These are phyloP conservation scores for Labeo catla DNA, from an alignment of 2,113 vertebrate species.

Conservation along the genomic window DNA sequence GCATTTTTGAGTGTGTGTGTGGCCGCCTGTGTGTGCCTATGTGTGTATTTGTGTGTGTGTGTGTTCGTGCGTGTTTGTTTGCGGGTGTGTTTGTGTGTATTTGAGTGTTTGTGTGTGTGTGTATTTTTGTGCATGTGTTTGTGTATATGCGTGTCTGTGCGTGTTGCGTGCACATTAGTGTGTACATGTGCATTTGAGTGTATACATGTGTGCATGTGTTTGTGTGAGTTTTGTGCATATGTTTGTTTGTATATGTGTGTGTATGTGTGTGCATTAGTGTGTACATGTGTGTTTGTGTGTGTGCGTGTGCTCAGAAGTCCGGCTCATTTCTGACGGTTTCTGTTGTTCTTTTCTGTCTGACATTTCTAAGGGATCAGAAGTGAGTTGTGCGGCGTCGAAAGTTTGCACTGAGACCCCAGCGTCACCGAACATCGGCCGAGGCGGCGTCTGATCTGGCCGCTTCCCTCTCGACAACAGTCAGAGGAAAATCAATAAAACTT, in stretches of 20 bases:
- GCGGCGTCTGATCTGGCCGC: background rate
- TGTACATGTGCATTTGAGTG: background rate
- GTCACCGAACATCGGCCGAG: background rate
- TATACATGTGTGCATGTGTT: background rate
- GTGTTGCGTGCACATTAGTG: too few relatives aligned
- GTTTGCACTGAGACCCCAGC: background rate
- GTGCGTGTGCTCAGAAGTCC: background rate
- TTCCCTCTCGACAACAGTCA: background rate
- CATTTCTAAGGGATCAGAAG: background rate
- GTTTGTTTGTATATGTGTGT: too few relatives aligned
- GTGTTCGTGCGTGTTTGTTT: too few relatives aligned
- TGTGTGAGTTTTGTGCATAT: background rate
- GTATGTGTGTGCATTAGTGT: too few relatives aligned
- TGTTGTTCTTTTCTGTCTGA: background rate
- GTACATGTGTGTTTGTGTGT: too few relatives aligned
- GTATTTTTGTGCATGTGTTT: rapidly evolving
- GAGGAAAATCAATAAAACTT: background rate
- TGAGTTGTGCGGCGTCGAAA: background rate
- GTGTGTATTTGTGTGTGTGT: too few relatives aligned
- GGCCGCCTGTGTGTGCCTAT: too few relatives aligned
- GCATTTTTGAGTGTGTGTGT: too few relatives aligned
- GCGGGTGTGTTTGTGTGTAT: too few relatives aligned
- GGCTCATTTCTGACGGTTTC: background rate
- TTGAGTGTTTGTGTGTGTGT: too few relatives aligned
- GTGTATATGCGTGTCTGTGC: background rate